These are phyloP conservation scores for Isaurus tuberculatus DNA, from an alignment of 92 coral and sea anemone genomes.

Conservation along the genomic window DNA sequence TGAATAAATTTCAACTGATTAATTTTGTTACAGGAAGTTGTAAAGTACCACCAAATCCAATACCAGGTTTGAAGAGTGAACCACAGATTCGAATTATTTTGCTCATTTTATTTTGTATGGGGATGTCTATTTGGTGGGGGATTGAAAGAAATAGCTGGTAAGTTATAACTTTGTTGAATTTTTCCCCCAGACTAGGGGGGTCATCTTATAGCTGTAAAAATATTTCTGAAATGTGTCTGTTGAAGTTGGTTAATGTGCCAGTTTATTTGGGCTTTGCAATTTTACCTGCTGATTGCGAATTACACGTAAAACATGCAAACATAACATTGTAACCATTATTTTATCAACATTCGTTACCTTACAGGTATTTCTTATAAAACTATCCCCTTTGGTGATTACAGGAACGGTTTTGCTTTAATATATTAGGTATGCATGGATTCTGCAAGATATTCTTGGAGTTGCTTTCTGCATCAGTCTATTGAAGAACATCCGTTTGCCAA, in stretches of 20 bases:
- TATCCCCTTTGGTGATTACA: too few relatives aligned
- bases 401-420: too few relatives aligned
- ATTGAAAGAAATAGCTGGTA: conserved; percentile 91
- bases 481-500: conserved; percentile 85
- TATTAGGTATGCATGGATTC: conserved; percentile 97
- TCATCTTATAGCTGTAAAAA: too few relatives aligned
- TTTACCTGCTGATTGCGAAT: too few relatives aligned
- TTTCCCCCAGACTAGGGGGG: too few relatives aligned
- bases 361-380: too few relatives aligned
- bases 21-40: conserved; percentile 67
- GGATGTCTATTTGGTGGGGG: conserved; percentile 91
- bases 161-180: neutral
- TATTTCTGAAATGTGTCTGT: too few relatives aligned
- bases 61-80: conserved; percentile 74
- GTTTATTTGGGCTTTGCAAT: too few relatives aligned
- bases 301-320: too few relatives aligned
- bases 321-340: too few relatives aligned
- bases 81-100: conserved; percentile 80
- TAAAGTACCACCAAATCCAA: conserved; percentile 71
- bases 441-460: conserved; percentile 95
- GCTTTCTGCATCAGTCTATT: conserved; percentile 89
- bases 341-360: too few relatives aligned
- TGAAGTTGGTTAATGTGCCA: neutral
- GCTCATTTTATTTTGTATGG: conserved; percentile 74
- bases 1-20: neutral